These are phyloP conservation scores for Poeciliopsis gracilis DNA, from an alignment of 2,797 vertebrate genomes.

Conservation along the genomic window DNA sequence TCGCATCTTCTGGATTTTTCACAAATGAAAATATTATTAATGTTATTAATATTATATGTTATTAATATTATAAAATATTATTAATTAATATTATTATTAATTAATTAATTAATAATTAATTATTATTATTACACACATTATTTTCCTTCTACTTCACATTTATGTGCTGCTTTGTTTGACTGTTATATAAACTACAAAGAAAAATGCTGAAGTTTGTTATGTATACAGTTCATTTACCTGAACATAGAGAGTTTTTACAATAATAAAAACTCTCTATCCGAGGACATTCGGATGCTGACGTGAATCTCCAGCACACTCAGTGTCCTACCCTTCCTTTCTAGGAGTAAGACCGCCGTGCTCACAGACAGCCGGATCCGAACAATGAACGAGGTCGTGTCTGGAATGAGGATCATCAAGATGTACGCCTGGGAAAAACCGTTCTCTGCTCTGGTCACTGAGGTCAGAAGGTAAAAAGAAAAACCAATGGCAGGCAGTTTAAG, in stretches of 20 bases:
- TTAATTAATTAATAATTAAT: too few relatives aligned
- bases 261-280: too few relatives aligned
- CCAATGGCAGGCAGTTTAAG: neutral
- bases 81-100: too few relatives aligned
- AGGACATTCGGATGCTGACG: neutral
- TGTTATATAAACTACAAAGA: neutral
- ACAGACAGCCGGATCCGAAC: slow-evolving; percentile 91
- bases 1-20: too few relatives aligned
- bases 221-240: neutral
- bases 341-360: slow-evolving; percentile 87
- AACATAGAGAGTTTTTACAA: neutral
- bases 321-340: slow-evolving; percentile 46
- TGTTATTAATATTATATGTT: too few relatives aligned
- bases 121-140: neutral
- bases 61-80: too few relatives aligned
- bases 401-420: slow-evolving; percentile 98
- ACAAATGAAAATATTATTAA: neutral
- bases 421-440: slow-evolving; percentile 97
- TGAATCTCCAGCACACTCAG: neutral
- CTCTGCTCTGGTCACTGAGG: slow-evolving; percentile 81
- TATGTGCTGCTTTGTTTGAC: neutral
- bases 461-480: slow-evolving; percentile 84
- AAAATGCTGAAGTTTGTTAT: neutral
- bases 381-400: slow-evolving; percentile 96
- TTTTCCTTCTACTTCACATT: neutral